Conservation (phyloP, 2,888 invertebrate genomes). For the Silvanus unidentatus region DNA sequence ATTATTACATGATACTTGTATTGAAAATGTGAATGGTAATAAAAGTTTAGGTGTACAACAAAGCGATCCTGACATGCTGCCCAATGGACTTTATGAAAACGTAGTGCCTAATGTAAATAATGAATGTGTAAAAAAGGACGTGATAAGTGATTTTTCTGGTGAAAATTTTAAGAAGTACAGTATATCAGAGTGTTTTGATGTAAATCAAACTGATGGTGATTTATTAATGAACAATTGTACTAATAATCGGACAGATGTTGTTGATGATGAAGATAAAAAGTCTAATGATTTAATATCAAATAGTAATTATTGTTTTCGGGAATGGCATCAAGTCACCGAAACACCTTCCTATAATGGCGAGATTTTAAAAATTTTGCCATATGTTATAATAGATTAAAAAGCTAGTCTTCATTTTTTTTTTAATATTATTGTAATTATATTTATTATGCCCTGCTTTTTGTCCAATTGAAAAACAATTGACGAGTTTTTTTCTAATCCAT, state of each 20-base stretch:
- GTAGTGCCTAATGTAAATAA: conserved; percentile 47
- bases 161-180: conserved; percentile 45
- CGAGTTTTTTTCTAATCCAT: not conserved
- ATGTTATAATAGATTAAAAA: conserved; percentile 87
- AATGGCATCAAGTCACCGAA: conserved; percentile 87
- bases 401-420: conserved; percentile 1
- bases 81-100: conserved; percentile 38
- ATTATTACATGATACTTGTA: conserved; percentile 39
- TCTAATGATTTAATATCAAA: conserved; percentile 9
- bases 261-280: conserved; percentile 19
- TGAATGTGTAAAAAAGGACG: conserved; percentile 35
- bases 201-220: conserved; percentile 9
- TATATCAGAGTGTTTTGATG: conserved; percentile 34
- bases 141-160: conserved; percentile 32
- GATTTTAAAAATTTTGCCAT: conserved; percentile 87
- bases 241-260: conserved; percentile 25
- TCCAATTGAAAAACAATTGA: not conserved
- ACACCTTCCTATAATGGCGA: conserved; percentile 69
- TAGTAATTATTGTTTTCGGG: conserved; percentile 57
- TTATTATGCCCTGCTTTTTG: conserved; percentile 2
- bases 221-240: conserved; percentile 15
- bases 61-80: conserved; percentile 17
- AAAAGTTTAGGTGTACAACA: conserved; percentile 25
- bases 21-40: conserved; percentile 42
- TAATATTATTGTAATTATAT: not conserved